Percentiles rank a stretch among this genome's conserved stretches.
Conservation (phyloP, 2,888 invertebrate species). For the Oscheius sp. region DNA sequence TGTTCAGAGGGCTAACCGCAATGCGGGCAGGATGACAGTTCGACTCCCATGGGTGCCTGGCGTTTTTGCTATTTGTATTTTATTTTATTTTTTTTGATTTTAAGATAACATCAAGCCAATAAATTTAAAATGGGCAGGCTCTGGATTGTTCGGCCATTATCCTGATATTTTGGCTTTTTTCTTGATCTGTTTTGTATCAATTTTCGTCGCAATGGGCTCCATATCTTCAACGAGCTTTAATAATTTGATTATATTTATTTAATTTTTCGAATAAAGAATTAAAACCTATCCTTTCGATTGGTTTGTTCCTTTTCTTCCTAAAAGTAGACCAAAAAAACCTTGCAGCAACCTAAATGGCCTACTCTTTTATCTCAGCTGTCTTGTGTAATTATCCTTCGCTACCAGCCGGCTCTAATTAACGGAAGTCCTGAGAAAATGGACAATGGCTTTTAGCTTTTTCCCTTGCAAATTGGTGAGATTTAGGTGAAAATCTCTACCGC, state of each 20-base stretch:
- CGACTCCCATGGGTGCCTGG: too few species aligned
- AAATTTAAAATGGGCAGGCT: too few species aligned
- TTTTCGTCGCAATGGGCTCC: slow-evolving; percentile 69
- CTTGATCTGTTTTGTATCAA: slow-evolving; percentile 35
- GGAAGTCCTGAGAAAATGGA: slow-evolving; percentile 21
- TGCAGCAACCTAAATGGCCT: slow-evolving; percentile 35
- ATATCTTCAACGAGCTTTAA: slow-evolving; percentile 71
- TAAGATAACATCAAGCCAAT: too few species aligned
- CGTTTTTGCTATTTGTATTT: too few species aligned
- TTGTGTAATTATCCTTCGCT: slow-evolving; percentile 35
- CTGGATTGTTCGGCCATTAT: slow-evolving; percentile 43
- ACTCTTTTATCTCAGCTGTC: slow-evolving; percentile 42
- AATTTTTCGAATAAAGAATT: too few species aligned
- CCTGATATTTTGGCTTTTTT: slow-evolving; percentile 45
- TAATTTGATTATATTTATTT: slow-evolving; percentile 67
- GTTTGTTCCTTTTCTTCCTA: slow-evolving; percentile 12
- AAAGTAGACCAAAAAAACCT: not conserved
- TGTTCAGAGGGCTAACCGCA: too few species aligned
- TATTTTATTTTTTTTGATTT: too few species aligned
- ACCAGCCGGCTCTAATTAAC: slow-evolving; percentile 24
- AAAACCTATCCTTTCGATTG: slow-evolving; percentile 31
- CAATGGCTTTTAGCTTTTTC: too few species aligned
- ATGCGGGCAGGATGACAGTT: too few species aligned
- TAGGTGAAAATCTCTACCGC: slow-evolving; percentile 34
- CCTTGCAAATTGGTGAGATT: not conserved